Percentiles rank a stretch among this genome's conserved stretches.
These are phyloP conservation scores for Hemaris fuciformis DNA, from an alignment of 2,888 invertebrate genomes.

Conservation along the genomic window DNA sequence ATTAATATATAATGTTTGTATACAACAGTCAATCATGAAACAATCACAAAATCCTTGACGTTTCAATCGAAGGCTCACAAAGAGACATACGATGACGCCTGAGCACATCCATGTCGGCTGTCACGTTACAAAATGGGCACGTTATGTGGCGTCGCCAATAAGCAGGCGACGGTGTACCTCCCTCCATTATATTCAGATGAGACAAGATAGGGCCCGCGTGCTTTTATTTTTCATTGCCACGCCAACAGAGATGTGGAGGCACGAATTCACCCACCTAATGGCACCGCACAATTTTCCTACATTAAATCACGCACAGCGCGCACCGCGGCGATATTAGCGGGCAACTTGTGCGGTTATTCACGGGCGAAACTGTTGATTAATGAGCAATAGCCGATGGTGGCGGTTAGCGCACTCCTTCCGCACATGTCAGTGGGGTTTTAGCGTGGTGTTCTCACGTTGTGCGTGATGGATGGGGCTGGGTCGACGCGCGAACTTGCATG, in stretches of 20 bases:
- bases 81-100: neutral
- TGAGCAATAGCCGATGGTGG: conserved; percentile 50
- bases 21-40: conserved; percentile 18
- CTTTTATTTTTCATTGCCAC: conserved; percentile 32
- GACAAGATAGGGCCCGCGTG: conserved; percentile 45
- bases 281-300: neutral
- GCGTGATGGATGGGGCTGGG: conserved; percentile 22
- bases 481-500: conserved; percentile 9
- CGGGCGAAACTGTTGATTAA: conserved; percentile 45
- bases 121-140: conserved; percentile 48
- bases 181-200: conserved; percentile 76
- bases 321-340: neutral
- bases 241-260: conserved; percentile 37
- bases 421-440: conserved; percentile 31
- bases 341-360: neutral
- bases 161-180: conserved; percentile 52
- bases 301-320: neutral
- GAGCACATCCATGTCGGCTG: conserved; percentile 24
- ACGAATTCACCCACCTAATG: neutral
- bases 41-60: conserved; percentile 15
- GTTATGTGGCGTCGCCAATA: conserved; percentile 53
- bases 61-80: neutral
- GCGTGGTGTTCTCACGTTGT: conserved; percentile 18
- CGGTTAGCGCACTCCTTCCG: conserved; percentile 33
- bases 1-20: conserved; percentile 15